These are phyloP conservation scores for Gerris lacustris DNA, from an alignment of 2,888 invertebrate species.

Conservation along the genomic window DNA sequence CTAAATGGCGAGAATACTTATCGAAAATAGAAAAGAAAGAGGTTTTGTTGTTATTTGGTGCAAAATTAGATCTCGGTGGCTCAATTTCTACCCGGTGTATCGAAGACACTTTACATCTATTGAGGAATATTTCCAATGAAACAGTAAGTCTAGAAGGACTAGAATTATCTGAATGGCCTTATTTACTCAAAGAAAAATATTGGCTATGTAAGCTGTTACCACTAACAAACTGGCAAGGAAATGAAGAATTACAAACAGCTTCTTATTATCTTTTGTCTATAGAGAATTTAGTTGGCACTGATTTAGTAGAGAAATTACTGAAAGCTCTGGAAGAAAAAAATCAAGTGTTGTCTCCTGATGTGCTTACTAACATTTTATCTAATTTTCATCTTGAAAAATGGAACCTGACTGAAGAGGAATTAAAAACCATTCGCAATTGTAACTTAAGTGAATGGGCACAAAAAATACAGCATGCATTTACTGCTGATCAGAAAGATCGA, in stretches of 20 bases:
- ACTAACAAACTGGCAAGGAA: constrained; percentile 22
- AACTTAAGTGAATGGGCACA: neutral
- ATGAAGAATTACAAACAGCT: neutral
- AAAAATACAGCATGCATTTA: neutral
- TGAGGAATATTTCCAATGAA: constrained; percentile 24
- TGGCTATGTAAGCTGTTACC: constrained; percentile 22
- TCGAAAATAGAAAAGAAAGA: constrained; percentile 25
- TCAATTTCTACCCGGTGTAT: neutral
- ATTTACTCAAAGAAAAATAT: constrained; percentile 27
- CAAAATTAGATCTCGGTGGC: constrained; percentile 23
- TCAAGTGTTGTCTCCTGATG: neutral
- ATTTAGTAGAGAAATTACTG: neutral
- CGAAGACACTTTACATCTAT: neutral
- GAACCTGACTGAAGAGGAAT: neutral
- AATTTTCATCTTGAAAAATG: constrained; percentile 9
- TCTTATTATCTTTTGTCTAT: neutral
- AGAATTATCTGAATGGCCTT: constrained; percentile 28
- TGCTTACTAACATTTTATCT: neutral
- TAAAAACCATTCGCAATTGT: neutral
- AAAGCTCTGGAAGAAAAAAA: neutral
- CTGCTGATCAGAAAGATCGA: neutral
- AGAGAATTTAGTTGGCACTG: neutral
- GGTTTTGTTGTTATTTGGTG: constrained; percentile 24
- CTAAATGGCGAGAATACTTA: constrained; percentile 26
- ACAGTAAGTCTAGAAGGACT: constrained; percentile 19